Base-by-base conservation (phyloP, 2,797 vertebrate species). In the Melanotaenia nigrans region DNA sequence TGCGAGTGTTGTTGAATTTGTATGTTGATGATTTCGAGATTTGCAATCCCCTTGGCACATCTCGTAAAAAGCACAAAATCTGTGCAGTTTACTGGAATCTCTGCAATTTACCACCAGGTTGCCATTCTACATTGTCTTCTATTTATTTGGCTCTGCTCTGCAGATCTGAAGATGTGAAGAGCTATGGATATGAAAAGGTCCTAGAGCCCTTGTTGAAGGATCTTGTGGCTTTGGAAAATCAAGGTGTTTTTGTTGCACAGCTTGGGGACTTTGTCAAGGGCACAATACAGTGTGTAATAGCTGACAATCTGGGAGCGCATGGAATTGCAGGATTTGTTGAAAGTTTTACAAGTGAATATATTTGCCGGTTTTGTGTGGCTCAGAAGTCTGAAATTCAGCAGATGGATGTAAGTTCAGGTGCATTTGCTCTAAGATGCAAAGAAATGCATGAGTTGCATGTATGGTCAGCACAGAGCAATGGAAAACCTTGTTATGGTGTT, bases 211-310 rank as follows among this genome's bases (percentile, higher is more conserved):
- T 66, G 53, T n/a, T 66, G 49, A 13, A 9, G 13, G 47, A 56
- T 32, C 36, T 42, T 66, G 53, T 56, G 16, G 32, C 18, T 56
- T 56, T 66, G 22, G 57, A 49, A 59, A 36, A 45, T 35, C 66
- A 20, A 5, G 66, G 42, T 22, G 12, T 61, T 53, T 53, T 61
- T 38, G 14, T 69, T 61, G 57, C 45, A 53, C 32, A 53, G 1
- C 13, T 69, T 38, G 58, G 40, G 53, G 33, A 60, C 20, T n/a
- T 61, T 69, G 67, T 69, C 0, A 61, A 40, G 11, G 67, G 45
- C 33, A 69, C 45, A 4, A 20, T 61, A 51, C 57, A 69, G 57
- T 69, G 57, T 53, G 67, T 36, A 36, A 36, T 36, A 36, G 35
- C 35, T 8, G 35, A 36, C 10, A 36, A 36, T 2, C 10, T 36